Base-by-base conservation (phyloP, 2,797 vertebrate genomes). In the Melanotaenia trifasciata region DNA sequence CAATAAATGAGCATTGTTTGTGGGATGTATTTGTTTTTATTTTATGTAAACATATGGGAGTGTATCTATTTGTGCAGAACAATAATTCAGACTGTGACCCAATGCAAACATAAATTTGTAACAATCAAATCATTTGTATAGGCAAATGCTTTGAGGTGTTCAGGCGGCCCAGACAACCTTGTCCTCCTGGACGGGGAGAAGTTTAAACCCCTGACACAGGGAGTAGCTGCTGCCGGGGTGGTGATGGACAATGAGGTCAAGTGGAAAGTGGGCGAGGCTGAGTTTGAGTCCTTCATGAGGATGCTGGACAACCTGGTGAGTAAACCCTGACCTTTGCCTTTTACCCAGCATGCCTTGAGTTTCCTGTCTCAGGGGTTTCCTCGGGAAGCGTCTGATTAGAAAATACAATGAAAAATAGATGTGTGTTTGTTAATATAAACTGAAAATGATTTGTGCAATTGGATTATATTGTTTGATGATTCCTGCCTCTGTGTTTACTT, bases 261-360 rank as follows among this genome's bases (percentile, higher is more conserved):
- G 77, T 99, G 97, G 97, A 98, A 96, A 89, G 90, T 96, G 79
- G 98, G 98, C 56, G 98, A 99, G 89, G 93, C 97, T 32, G 96
- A 98, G 86, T 97, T 98, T 36, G 97, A 99, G 92, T 97, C 97
- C 0, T 94, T 99, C 6, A 98, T 99, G 98, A 95, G 98, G 85
- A 98, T 98, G 95, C 93, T 99, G 87, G 98, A 99, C 93, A 99
- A 98, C 94, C 94, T 99, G 96, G 98, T 99, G 78, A 87, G 96
- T 95, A 87, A 90, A 76, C 85, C 72, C 59, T 88, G 81, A 84
- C 83, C 84, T 65, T 5, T 61, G 59, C 2, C 47, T 82, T 75
- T 86, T 74, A 76, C 66, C 82, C 79, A 72, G 60, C 22, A 72
- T 78, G 65, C 87, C 64, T 53, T 38, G 75, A 43, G 74, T 82